These are phyloP conservation scores for Ophraella communa DNA, from an alignment of 2,888 invertebrate genomes.

Conservation along the genomic window DNA sequence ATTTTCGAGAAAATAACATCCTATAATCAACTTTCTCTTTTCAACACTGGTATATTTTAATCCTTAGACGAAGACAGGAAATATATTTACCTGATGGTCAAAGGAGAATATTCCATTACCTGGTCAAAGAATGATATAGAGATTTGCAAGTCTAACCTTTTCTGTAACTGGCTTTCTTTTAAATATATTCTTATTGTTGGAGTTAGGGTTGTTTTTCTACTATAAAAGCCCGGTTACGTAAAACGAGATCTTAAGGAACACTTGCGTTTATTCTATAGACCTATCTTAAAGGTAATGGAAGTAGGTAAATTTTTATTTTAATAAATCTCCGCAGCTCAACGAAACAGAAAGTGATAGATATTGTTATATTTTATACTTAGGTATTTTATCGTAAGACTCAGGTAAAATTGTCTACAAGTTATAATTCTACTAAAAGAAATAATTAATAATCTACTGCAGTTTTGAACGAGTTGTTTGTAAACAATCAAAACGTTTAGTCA, in stretches of 20 bases:
- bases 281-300: slow-evolving; percentile 4
- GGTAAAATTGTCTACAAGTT: background rate
- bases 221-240: slow-evolving; percentile 32
- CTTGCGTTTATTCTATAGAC: slow-evolving; percentile 20
- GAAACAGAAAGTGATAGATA: slow-evolving; percentile 18
- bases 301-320: slow-evolving; percentile 3
- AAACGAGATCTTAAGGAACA: slow-evolving; percentile 31
- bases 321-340: slow-evolving; percentile 9
- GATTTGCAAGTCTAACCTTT: slow-evolving; percentile 48
- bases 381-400: background rate
- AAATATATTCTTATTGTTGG: slow-evolving; percentile 33
- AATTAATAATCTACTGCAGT: too few species aligned
- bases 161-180: slow-evolving; percentile 38
- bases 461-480: too few species aligned
- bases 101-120: slow-evolving; percentile 28
- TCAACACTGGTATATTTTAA: slow-evolving; percentile 5
- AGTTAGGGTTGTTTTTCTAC: slow-evolving; percentile 33
- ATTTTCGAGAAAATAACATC: slow-evolving; percentile 29
- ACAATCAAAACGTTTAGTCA: too few species aligned
- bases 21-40: slow-evolving; percentile 20
- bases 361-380: background rate
- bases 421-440: background rate
- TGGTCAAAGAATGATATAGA: slow-evolving; percentile 33
- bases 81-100: slow-evolving; percentile 33
- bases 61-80: slow-evolving; percentile 17